phyloP scores from a whole-genome alignment of 92 coral and sea anemone species.

The Porites rus region DNA sequence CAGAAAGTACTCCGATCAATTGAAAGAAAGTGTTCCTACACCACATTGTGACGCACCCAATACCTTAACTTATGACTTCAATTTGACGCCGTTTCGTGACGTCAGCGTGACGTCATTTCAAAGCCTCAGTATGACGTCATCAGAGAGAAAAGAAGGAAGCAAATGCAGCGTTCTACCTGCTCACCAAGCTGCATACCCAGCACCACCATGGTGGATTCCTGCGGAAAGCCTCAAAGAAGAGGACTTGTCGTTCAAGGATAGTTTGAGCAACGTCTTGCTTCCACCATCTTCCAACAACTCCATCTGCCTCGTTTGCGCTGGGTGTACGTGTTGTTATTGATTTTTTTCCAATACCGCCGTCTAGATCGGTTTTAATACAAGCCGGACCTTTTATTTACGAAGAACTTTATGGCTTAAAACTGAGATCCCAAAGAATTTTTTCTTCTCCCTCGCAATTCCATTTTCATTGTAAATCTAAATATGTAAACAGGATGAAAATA shows the following conservation, averaged over 20 bases:
- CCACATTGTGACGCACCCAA: neutral
- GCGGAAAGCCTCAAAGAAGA: neutral
- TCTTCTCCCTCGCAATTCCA: too few relatives aligned
- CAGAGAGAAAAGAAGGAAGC: neutral
- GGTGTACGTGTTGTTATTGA: conserved; percentile 29
- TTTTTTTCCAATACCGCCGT: too few relatives aligned
- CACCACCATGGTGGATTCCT: neutral
- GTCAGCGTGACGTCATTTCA: neutral
- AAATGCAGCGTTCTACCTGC: neutral
- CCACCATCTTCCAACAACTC: neutral
- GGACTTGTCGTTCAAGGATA: neutral
- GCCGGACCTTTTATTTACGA: too few relatives aligned
- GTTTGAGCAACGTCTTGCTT: neutral
- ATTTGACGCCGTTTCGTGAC: neutral
- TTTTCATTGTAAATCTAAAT: too few relatives aligned
- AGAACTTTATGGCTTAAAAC: too few relatives aligned
- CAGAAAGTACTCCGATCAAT: neutral
- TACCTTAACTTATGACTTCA: neutral
- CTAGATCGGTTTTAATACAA: too few relatives aligned
- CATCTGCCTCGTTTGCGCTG: conserved; percentile 28
- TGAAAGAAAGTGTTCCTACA: neutral
- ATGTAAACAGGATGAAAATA: too few relatives aligned
- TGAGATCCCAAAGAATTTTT: too few relatives aligned
- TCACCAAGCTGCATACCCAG: neutral
- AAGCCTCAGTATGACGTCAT: neutral